Evolutionary conservation across 2,888 invertebrate genomes (phyloP).

Genomic region (Portevinia maculata): DNA sequence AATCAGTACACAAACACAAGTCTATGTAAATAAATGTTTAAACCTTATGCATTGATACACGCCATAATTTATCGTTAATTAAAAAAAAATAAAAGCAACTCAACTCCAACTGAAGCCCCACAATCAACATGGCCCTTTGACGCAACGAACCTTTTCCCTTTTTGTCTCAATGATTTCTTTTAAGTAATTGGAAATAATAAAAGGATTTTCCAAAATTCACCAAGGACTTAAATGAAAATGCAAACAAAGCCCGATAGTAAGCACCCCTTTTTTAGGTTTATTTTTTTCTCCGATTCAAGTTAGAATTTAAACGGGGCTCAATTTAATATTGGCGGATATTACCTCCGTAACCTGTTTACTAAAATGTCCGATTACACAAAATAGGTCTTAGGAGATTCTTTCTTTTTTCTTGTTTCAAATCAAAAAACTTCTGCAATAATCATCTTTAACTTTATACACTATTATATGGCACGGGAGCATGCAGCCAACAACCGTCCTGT

Average conservation of each 20-base stretch:
- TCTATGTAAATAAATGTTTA: too few relatives aligned
- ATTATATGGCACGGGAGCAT: constrained; percentile 5
- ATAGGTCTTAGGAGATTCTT: constrained; percentile 62
- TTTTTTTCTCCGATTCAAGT: constrained; percentile 20
- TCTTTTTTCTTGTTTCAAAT: constrained; percentile 16
- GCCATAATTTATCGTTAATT: constrained; percentile 42
- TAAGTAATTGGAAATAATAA: constrained; percentile 72
- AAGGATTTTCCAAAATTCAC: constrained; percentile 62
- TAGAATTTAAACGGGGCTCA: constrained; percentile 49
- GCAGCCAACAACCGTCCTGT: background rate
- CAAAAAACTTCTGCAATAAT: constrained; percentile 69
- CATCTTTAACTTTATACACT: constrained; percentile 64
- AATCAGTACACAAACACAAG: too few relatives aligned
- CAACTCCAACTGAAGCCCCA: constrained; percentile 17
- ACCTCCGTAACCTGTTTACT: constrained; percentile 62
- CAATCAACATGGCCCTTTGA: constrained; percentile 46
- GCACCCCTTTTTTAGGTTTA: constrained; percentile 22
- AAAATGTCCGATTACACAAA: constrained; percentile 65
- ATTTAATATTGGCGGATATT: constrained; percentile 62
- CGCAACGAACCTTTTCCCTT: constrained; percentile 38
- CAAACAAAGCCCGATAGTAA: constrained; percentile 56
- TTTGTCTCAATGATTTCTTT: constrained; percentile 60
- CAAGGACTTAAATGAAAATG: constrained; percentile 60
- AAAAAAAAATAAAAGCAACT: constrained; percentile 37
- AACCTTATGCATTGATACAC: constrained; percentile 7